phyloP scores from a whole-genome alignment of 2,113 vertebrate species.

The Tringa solitaria region DNA sequence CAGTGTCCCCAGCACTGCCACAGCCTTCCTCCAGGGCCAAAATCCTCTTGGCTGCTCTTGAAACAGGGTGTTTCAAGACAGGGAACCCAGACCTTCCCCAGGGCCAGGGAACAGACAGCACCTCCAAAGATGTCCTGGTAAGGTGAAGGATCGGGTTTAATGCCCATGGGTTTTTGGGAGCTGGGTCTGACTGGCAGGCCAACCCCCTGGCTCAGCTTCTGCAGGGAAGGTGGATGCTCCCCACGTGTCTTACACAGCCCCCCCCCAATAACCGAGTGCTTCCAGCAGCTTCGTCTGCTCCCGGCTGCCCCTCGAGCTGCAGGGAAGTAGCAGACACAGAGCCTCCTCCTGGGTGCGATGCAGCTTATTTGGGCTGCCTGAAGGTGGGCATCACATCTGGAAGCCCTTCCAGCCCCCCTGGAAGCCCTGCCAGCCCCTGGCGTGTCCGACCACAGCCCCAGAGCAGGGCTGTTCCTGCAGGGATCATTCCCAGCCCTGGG shows the following conservation, averaged over 20 bases:
- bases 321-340: no score
- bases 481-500: neutral
- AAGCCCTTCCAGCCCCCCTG: neutral
- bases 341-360: neutral
- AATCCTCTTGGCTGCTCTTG: neutral
- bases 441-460: rapidly evolving
- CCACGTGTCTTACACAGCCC: rapidly evolving
- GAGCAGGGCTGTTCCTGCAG: neutral
- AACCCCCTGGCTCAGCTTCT: neutral
- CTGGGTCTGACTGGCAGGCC: neutral
- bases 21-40: neutral
- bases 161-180: rapidly evolving
- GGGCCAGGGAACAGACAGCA: neutral
- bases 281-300: neutral
- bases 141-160: neutral
- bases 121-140: neutral
- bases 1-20: neutral
- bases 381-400: neutral
- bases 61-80: rapidly evolving
- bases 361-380: neutral
- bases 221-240: neutral
- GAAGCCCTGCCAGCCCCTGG: neutral
- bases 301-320: neutral
- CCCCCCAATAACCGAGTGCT: neutral
- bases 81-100: neutral